A percentile compares a stretch with the other conserved stretches of the same genome.
These are phyloP conservation scores for Chironomus riparius DNA, from an alignment of 2,888 invertebrate genomes.

Conservation along the genomic window DNA sequence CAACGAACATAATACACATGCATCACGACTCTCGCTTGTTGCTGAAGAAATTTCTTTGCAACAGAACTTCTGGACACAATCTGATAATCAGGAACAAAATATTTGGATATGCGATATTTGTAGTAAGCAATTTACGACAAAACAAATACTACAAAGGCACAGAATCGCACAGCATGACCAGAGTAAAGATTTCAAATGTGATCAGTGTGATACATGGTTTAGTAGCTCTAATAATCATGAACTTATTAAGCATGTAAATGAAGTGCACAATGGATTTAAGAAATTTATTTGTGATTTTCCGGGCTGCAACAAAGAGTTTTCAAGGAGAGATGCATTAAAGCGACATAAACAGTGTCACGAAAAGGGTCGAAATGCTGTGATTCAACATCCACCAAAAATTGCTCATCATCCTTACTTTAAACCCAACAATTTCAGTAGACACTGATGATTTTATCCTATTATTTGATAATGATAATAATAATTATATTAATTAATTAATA, in stretches of 20 bases:
- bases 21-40: slow-evolving; percentile 13
- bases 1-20: background rate
- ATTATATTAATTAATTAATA: too few relatives aligned
- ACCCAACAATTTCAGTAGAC: background rate
- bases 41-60: slow-evolving; percentile 23
- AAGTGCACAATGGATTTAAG: slow-evolving; percentile 25
- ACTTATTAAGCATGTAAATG: slow-evolving; percentile 21
- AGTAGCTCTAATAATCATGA: slow-evolving; percentile 17
- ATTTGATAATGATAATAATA: too few relatives aligned
- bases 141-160: slow-evolving; percentile 21
- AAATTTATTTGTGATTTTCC: slow-evolving; percentile 21
- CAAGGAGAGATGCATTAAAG: slow-evolving; percentile 16
- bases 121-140: slow-evolving; percentile 15
- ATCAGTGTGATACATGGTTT: slow-evolving; percentile 21
- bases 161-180: slow-evolving; percentile 15
- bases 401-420: background rate
- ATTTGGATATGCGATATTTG: slow-evolving; percentile 21
- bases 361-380: background rate
- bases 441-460: background rate
- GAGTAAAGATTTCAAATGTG: slow-evolving; percentile 22
- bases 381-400: background rate
- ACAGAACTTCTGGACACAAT: slow-evolving; percentile 25
- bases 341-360: slow-evolving; percentile 6
- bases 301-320: slow-evolving; percentile 23
- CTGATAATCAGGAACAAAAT: slow-evolving; percentile 11